phyloP scores from a whole-genome alignment of 2,888 invertebrate genomes.

The Esperia sulphurella region DNA sequence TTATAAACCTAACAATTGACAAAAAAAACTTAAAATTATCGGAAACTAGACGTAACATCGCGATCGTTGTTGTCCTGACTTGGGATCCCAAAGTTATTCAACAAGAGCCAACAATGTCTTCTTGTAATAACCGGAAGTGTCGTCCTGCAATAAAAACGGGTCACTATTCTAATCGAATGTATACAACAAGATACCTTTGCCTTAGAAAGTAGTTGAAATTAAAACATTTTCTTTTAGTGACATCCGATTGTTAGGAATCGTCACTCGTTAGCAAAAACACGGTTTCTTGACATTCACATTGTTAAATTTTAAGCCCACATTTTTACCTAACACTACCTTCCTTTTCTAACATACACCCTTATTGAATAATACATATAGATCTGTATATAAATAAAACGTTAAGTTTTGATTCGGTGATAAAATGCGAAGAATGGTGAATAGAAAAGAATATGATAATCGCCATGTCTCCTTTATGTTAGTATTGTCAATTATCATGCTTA shows the following conservation, averaged over 20 bases:
- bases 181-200: background rate
- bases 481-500: background rate
- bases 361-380: slow-evolving; percentile 3
- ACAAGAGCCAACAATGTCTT: slow-evolving; percentile 92
- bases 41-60: slow-evolving; percentile 49
- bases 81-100: slow-evolving; percentile 71
- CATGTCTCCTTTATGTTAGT: background rate
- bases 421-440: background rate
- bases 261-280: slow-evolving; percentile 17
- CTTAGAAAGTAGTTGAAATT: background rate
- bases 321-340: background rate
- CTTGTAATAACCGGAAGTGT: slow-evolving; percentile 96
- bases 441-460: background rate
- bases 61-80: slow-evolving; percentile 39
- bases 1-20: slow-evolving; percentile 66
- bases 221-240: background rate
- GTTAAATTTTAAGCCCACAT: background rate
- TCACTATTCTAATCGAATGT: slow-evolving; percentile 48
- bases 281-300: background rate
- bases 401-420: background rate
- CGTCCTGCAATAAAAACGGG: slow-evolving; percentile 86
- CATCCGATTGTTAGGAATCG: background rate
- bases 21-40: slow-evolving; percentile 51
- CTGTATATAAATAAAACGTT: slow-evolving; percentile 2
- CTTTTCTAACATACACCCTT: background rate